Conservation (phyloP, 2,888 invertebrate species). For the Halictus ligatus region DNA sequence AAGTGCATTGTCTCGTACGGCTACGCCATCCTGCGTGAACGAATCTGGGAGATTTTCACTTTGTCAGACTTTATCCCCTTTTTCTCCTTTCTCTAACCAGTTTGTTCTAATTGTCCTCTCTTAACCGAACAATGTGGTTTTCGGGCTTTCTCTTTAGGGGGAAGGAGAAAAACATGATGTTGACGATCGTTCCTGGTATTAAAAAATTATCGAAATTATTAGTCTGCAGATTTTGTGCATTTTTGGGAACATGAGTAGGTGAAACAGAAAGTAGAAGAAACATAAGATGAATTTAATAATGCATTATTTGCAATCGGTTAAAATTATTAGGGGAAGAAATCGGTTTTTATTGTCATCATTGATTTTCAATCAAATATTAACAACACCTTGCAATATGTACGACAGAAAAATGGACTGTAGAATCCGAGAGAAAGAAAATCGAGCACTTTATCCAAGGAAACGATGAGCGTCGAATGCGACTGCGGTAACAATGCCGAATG, state of each 20-base stretch:
- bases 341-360: too few species aligned
- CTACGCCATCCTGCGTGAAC: background rate
- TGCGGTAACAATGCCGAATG: background rate
- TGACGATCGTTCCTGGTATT: too few species aligned
- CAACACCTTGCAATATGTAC: too few species aligned
- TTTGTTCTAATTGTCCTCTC: background rate
- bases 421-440: background rate
- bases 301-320: too few species aligned
- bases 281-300: too few species aligned
- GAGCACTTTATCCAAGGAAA: background rate
- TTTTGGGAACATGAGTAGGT: too few species aligned
- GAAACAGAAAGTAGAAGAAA: too few species aligned
- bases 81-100: background rate
- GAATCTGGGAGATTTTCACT: background rate
- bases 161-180: background rate
- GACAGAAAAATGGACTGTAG: background rate
- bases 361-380: too few species aligned
- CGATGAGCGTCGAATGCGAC: background rate
- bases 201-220: too few species aligned
- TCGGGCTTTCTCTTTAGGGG: background rate
- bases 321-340: too few species aligned
- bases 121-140: background rate
- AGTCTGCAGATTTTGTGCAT: too few species aligned
- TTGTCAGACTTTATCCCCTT: background rate
- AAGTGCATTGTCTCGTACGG: background rate